phyloP scores from a whole-genome alignment of 2,888 invertebrate genomes.

The Erebia epiphron region DNA sequence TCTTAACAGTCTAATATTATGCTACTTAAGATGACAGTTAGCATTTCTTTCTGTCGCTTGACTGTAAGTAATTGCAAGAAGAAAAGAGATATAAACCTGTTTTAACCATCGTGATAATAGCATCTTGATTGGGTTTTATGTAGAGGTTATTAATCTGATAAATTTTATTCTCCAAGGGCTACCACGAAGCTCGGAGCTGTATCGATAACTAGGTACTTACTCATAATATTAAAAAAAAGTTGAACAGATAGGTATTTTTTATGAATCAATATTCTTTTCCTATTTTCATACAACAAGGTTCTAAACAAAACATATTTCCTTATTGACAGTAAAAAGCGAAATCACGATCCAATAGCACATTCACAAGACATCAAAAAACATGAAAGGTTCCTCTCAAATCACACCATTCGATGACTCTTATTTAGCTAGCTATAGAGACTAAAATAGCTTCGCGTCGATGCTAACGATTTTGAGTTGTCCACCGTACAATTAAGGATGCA shows the following conservation, averaged over 20 bases:
- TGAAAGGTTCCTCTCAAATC: conserved; percentile 11
- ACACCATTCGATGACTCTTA: conserved; percentile 25
- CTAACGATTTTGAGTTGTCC: neutral
- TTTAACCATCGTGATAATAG: no score
- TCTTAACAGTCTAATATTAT: no score
- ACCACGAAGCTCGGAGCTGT: no score
- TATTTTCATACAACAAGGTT: conserved; percentile 11
- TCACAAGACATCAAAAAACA: conserved; percentile 34
- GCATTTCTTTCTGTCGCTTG: no score
- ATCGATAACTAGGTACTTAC: neutral
- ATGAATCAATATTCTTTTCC: conserved; percentile 21
- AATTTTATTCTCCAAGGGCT: no score
- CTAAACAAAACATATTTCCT: conserved; percentile 32
- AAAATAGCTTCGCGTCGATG: conserved; percentile 1
- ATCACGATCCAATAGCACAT: conserved; percentile 39
- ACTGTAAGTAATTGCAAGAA: no score
- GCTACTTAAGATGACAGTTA: no score
- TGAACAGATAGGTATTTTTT: neutral
- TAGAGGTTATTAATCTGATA: no score
- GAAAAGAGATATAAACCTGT: no score
- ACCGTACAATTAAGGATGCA: neutral
- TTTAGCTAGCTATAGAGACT: neutral
- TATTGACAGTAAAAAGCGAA: conserved; percentile 38
- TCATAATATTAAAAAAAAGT: neutral
- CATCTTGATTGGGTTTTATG: no score